Evolutionary conservation across 2,888 invertebrate genomes (phyloP).

Genomic region (Drosophila mercatorum): DNA sequence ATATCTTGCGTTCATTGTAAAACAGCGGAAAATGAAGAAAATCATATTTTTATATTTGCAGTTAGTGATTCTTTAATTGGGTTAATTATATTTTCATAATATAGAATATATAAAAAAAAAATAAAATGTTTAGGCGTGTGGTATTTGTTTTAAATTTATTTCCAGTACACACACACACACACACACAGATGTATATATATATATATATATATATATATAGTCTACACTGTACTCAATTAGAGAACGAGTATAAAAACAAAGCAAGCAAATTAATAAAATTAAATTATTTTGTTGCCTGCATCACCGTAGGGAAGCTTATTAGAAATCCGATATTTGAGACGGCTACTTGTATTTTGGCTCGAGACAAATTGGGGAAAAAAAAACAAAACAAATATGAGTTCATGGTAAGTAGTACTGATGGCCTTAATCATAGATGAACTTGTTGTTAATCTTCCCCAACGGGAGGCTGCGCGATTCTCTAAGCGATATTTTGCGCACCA

Average conservation of each 20-base stretch:
- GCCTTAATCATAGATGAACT: not conserved
- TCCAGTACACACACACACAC: no score
- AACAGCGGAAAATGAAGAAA: not conserved
- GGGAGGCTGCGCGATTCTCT: constrained; percentile 4
- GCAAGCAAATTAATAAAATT: not conserved
- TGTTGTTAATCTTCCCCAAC: not conserved
- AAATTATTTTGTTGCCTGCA: not conserved
- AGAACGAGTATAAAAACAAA: not conserved
- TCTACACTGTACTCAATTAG: no score
- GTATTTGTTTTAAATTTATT: no score
- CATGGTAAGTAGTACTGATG: constrained; percentile 4
- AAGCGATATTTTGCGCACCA: not conserved
- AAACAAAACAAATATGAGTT: constrained; percentile 2
- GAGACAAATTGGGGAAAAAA: not conserved
- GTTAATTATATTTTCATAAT: no score
- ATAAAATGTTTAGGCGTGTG: no score
- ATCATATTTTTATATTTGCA: not conserved
- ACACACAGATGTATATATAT: no score
- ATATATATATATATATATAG: no score
- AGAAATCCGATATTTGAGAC: not conserved
- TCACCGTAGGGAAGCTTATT: not conserved
- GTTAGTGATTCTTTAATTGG: no score
- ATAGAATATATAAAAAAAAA: no score
- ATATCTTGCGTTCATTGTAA: not conserved
- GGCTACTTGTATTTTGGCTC: not conserved